Evolutionary conservation across 2,797 vertebrate species (phyloP), one percentile per base, ranked within the genome.

Genomic region (Lutjanus campechanus): DNA sequence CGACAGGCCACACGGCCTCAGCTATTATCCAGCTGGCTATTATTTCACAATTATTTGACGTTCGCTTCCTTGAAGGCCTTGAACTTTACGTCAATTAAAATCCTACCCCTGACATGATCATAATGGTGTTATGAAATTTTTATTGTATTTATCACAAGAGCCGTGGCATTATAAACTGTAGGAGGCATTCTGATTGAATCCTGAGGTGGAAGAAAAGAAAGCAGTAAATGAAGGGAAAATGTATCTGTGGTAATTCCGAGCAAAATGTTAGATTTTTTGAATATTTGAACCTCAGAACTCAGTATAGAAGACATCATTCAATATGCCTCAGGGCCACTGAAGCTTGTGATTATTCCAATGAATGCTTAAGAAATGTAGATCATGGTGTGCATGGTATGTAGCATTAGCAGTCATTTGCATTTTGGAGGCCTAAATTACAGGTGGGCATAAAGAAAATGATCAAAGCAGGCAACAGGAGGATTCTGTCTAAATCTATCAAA

Each of bases 31-130:
- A 40, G 77, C 16, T 8, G 19, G 25, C 44, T 69, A 79, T 89
- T 73, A 89, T 86, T 82, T 64, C 13, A 20, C 20, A 63, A 69
- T 85, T 86, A 90, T 92, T 89, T 80, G 73, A 89, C 91, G 65
- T 73, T 91, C 75, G 86, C 92, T 94, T 94, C 90, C 79, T 95
- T 93, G 87, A 92, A 92, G 91, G 92, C 83, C 90, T 92, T 93
- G 79, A 95, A 94, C 85, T 95, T 95, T 94, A 93, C 88, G 85
- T 88, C 95, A 93, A 96, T 96, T 96, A 96, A 93, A 90, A 95
- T 92, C 84, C 88, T 93, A 86, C 69, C 81, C 90, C 71, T 86
- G 85, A 89, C 90, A 91, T 86, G 76, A 89, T 86, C 87, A 84
- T 84, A 90, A 93, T 85, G 77, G 84, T 94, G 83, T 89, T 89